These are phyloP conservation scores for Novumbra hubbsi DNA, from an alignment of 2,797 vertebrate genomes.

Conservation along the genomic window DNA sequence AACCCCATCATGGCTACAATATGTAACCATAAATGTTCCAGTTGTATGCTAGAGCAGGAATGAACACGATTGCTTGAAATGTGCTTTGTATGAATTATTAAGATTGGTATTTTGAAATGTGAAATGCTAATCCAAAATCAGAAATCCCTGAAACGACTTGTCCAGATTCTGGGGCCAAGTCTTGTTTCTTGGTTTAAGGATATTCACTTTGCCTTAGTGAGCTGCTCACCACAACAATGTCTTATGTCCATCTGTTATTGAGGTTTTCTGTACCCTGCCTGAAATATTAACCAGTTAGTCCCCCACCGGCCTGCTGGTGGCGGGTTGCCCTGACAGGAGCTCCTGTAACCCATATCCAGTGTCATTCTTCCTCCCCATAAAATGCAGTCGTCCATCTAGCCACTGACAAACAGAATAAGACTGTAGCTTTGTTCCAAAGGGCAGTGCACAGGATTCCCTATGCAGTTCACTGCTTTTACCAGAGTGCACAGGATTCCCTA, in stretches of 20 bases:
- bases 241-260: not conserved
- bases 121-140: too few relatives aligned
- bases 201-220: not conserved
- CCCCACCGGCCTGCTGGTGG: not conserved
- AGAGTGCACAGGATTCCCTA: too few relatives aligned
- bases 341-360: not conserved
- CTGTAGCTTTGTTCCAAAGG: too few relatives aligned
- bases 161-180: not conserved
- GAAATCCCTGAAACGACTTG: not conserved
- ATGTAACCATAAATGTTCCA: not conserved
- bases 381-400: not conserved
- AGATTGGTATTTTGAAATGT: not conserved
- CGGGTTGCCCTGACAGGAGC: not conserved
- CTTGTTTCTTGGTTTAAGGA: not conserved
- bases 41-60: not conserved
- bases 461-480: too few relatives aligned
- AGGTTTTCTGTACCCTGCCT: not conserved
- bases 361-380: not conserved
- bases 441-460: too few relatives aligned
- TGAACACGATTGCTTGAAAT: not conserved
- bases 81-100: not conserved
- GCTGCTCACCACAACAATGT: not conserved
- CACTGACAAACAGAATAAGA: not conserved
- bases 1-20: not conserved
- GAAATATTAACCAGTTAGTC: not conserved